Percentiles rank a stretch among this genome's conserved stretches.
These are phyloP conservation scores for Leucophora obtusa DNA, from an alignment of 2,888 invertebrate genomes.

Conservation along the genomic window DNA sequence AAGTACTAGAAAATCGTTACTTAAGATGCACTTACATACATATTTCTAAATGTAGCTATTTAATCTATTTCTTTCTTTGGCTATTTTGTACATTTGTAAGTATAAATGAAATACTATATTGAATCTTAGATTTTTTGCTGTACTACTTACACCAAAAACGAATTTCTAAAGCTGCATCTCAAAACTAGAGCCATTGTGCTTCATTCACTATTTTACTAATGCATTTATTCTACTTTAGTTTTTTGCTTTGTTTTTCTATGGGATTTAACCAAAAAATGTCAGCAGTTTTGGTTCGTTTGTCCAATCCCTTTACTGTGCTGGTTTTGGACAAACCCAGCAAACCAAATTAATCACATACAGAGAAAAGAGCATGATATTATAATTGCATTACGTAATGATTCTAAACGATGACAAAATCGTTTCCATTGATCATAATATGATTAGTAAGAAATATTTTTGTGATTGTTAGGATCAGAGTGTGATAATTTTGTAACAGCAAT, in stretches of 20 bases:
- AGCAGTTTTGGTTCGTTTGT: conserved; percentile 46
- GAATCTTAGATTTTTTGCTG: conserved; percentile 2
- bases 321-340: neutral
- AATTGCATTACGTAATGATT: too few relatives aligned
- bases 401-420: too few relatives aligned
- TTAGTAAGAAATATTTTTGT: too few relatives aligned
- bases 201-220: conserved; percentile 32
- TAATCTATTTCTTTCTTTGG: neutral
- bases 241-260: conserved; percentile 32
- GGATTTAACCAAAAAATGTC: conserved; percentile 46
- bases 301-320: conserved; percentile 40
- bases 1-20: conserved; percentile 52
- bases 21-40: conserved; percentile 28
- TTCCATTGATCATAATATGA: too few relatives aligned
- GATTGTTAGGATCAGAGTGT: too few relatives aligned
- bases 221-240: conserved; percentile 45
- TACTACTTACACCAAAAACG: conserved; percentile 5
- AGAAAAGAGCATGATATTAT: too few relatives aligned
- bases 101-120: conserved; percentile 40
- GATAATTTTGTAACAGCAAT: too few relatives aligned
- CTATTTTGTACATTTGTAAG: conserved; percentile 16
- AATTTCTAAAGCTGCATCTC: conserved; percentile 48
- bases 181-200: conserved; percentile 22
- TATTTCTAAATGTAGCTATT: conserved; percentile 29
- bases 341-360: too few relatives aligned